These are phyloP conservation scores for Potamilus streckersoni DNA, from an alignment of 1,140 invertebrate genomes.

Conservation along the genomic window DNA sequence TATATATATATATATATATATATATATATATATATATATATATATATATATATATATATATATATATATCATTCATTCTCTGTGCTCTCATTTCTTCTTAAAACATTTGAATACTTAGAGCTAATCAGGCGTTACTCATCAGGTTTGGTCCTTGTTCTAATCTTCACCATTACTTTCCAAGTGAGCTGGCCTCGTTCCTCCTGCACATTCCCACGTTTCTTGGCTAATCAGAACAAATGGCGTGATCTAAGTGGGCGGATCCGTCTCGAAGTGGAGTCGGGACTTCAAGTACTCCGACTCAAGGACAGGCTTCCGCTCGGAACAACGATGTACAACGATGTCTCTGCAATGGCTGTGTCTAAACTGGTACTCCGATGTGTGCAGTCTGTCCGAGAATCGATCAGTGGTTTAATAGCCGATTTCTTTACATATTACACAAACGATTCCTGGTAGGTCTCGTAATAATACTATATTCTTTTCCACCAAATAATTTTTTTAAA, in stretches of 20 bases:
- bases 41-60: no score
- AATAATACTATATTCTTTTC: no score
- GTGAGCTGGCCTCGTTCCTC: conserved; percentile 19
- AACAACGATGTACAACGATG: conserved; percentile 10
- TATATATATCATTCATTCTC: no score
- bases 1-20: no score
- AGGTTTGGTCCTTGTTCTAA: no score
- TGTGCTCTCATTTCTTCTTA: no score
- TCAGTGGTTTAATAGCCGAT: conserved; percentile 16
- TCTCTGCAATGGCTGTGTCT: conserved; percentile 3
- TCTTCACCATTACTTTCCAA: not conserved
- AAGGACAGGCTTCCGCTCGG: conserved; percentile 6
- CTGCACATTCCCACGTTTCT: conserved; percentile 18
- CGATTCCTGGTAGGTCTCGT: conserved; percentile 16
- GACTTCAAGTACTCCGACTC: conserved; percentile 18
- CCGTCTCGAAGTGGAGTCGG: conserved; percentile 18
- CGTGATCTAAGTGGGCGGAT: conserved; percentile 23
- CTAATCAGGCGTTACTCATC: no score
- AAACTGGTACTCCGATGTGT: conserved; percentile 22
- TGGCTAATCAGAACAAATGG: conserved; percentile 25
- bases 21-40: no score
- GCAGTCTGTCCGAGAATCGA: conserved; percentile 9
- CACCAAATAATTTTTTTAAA: no score
- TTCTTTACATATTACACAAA: conserved; percentile 26
- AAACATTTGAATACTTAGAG: no score